A percentile compares a stretch with the other conserved stretches of the same genome.
These are phyloP conservation scores for Crotalus tigris DNA, from an alignment of 2,113 vertebrate species.

Conservation along the genomic window DNA sequence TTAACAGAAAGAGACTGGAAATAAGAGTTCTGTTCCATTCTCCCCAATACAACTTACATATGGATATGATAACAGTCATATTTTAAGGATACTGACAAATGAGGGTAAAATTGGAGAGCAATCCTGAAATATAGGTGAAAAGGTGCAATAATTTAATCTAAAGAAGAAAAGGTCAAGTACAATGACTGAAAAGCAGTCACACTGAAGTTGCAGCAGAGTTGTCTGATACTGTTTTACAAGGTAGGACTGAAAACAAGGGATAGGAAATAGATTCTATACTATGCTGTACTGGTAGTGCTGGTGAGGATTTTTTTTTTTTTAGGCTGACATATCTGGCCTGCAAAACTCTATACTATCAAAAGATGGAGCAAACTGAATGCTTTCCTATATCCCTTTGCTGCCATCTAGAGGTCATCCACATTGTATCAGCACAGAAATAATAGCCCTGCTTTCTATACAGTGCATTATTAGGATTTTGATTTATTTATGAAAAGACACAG, in stretches of 20 bases:
- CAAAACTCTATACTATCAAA: neutral
- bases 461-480: neutral
- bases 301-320: neutral
- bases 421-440: neutral
- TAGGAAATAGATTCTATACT: neutral
- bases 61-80: neutral
- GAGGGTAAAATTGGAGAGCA: neutral
- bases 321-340: neutral
- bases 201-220: neutral
- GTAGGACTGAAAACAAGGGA: neutral
- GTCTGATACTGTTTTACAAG: neutral
- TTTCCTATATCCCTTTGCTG: neutral
- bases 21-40: neutral
- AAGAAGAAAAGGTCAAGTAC: neutral
- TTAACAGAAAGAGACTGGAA: neutral
- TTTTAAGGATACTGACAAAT: neutral
- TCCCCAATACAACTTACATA: neutral
- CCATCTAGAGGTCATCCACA: neutral
- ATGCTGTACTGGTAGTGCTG: neutral
- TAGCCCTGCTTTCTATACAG: neutral
- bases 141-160: neutral
- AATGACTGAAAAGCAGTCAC: neutral
- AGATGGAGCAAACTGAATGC: neutral
- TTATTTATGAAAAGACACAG: neutral
- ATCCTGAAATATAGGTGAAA: neutral